These are phyloP conservation scores for Onychostoma macrolepis DNA, from an alignment of 2,113 vertebrate genomes.

Conservation along the genomic window DNA sequence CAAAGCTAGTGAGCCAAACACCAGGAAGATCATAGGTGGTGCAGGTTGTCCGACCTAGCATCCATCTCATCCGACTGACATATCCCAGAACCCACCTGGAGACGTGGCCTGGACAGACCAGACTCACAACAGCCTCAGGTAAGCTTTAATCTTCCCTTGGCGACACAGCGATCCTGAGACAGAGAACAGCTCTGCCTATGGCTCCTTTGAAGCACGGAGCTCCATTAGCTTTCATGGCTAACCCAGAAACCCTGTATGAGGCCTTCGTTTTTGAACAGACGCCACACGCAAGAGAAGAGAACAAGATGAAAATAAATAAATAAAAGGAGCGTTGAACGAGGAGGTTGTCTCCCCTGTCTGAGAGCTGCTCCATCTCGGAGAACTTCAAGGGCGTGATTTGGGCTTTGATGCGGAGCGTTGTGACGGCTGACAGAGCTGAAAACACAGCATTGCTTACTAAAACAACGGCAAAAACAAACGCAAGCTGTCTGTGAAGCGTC, in stretches of 20 bases:
- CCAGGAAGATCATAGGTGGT: constrained; percentile 30
- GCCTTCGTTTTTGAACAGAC: constrained; percentile 51
- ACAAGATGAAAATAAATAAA: constrained; percentile 54
- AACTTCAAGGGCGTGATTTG: constrained; percentile 58
- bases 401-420: constrained; percentile 57
- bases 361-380: constrained; percentile 56
- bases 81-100: constrained; percentile 53
- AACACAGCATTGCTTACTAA: constrained; percentile 59
- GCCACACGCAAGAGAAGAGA: constrained; percentile 26
- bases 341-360: constrained; percentile 47
- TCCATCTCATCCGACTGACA: constrained; percentile 44
- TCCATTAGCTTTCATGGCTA: constrained; percentile 61
- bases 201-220: constrained; percentile 53
- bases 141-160: constrained; percentile 61
- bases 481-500: constrained; percentile 49
- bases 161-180: constrained; percentile 35
- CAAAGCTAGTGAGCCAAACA: constrained; percentile 16
- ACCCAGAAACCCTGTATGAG: constrained; percentile 48
- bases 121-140: constrained; percentile 26
- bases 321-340: constrained; percentile 47
- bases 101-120: constrained; percentile 32
- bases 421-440: constrained; percentile 53
- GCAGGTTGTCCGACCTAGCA: constrained; percentile 31
- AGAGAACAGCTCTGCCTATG: constrained; percentile 53
- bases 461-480: constrained; percentile 59